phyloP scores from a whole-genome alignment of 2,113 vertebrate genomes.

The Oryzias woworae region DNA sequence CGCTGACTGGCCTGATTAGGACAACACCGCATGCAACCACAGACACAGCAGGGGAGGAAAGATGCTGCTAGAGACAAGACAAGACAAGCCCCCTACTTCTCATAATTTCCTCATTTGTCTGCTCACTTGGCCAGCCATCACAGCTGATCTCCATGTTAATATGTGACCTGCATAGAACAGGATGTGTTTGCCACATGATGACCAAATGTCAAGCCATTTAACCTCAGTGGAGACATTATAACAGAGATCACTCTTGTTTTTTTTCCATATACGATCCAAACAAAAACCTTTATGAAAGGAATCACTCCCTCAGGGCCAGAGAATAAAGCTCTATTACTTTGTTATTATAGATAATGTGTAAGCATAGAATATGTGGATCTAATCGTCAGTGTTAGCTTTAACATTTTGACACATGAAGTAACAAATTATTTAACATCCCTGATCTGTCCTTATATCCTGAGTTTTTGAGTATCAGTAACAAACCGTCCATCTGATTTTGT shows the following conservation, averaged over 20 bases:
- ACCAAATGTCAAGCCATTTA: constrained; percentile 50
- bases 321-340: constrained; percentile 22
- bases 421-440: no score
- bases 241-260: constrained; percentile 6
- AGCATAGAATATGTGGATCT: not conserved
- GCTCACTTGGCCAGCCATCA: constrained; percentile 61
- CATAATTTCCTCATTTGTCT: constrained; percentile 57
- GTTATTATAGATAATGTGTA: constrained; percentile 17
- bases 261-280: constrained; percentile 26
- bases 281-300: constrained; percentile 20
- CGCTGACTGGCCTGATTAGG: constrained; percentile 62
- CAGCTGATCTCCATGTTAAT: constrained; percentile 32
- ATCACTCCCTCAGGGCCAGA: constrained; percentile 15
- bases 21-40: constrained; percentile 36
- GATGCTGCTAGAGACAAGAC: constrained; percentile 49
- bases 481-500: not conserved
- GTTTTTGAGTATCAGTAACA: not conserved
- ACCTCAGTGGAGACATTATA: constrained; percentile 33
- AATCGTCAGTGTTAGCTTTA: not conserved
- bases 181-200: constrained; percentile 48
- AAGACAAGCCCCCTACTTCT: constrained; percentile 42
- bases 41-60: constrained; percentile 46
- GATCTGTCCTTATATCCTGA: not conserved
- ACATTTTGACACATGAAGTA: not conserved
- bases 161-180: constrained; percentile 38